These are phyloP conservation scores for Lophochroa leadbeateri DNA, from an alignment of 2,113 vertebrate species.

Conservation along the genomic window DNA sequence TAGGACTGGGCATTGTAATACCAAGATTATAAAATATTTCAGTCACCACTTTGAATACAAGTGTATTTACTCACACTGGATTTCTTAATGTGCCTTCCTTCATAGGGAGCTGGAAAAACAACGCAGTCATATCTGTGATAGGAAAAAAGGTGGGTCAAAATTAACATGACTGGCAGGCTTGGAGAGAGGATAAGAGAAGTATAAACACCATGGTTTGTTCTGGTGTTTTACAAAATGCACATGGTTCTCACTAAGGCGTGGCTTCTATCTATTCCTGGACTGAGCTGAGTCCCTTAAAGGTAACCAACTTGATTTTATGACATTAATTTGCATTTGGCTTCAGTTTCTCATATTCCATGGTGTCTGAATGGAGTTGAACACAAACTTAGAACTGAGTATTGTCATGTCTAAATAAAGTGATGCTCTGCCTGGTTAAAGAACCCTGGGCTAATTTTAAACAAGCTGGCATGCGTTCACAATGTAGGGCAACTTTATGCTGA, in stretches of 20 bases:
- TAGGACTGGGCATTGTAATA: background rate
- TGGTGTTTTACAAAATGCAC: fast-evolving
- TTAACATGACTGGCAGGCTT: background rate
- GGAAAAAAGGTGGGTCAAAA: background rate
- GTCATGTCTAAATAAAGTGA: fast-evolving
- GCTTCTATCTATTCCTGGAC: background rate
- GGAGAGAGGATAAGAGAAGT: background rate
- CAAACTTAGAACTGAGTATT: background rate
- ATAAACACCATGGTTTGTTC: background rate
- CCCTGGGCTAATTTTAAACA: background rate
- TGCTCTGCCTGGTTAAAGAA: background rate
- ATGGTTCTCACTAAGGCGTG: background rate
- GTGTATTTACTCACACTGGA: background rate
- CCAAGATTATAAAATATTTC: background rate
- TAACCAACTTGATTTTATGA: background rate
- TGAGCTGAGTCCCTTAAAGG: background rate
- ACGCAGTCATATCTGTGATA: background rate
- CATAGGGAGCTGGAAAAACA: background rate
- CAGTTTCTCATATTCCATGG: background rate
- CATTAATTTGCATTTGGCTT: background rate
- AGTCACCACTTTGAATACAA: background rate
- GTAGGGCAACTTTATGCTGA: background rate
- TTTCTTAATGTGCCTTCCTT: background rate
- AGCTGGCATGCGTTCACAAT: fast-evolving
- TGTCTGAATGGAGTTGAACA: background rate